phyloP scores from a whole-genome alignment of 2,888 invertebrate genomes.

The Ametastegia equiseti region DNA sequence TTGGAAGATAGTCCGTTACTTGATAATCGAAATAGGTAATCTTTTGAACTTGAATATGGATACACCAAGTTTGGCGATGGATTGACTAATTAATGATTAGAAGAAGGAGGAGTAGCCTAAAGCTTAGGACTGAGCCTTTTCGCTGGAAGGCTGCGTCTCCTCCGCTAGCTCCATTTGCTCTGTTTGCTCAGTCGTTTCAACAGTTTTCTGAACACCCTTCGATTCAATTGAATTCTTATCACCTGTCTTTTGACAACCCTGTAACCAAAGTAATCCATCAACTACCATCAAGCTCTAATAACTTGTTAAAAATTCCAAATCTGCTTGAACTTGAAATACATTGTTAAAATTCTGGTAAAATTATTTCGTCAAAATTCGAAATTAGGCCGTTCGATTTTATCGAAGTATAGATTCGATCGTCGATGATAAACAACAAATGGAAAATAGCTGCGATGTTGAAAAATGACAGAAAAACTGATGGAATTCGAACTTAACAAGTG shows the following conservation, averaged over 20 bases:
- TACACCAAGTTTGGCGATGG: not conserved
- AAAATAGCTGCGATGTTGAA: not conserved
- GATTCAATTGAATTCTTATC: conserved; percentile 72
- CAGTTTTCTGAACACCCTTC: conserved; percentile 74
- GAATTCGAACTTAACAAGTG: not conserved
- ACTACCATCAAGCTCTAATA: conserved; percentile 28
- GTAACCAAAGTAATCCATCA: conserved; percentile 72
- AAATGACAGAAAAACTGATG: not conserved
- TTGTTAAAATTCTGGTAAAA: not conserved
- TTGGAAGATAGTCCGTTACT: not conserved
- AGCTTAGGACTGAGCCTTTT: conserved; percentile 75
- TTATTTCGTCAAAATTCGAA: not conserved
- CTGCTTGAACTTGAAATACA: not conserved
- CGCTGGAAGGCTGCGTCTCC: conserved; percentile 74
- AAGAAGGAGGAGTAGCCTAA: conserved; percentile 72
- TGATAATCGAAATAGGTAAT: not conserved
- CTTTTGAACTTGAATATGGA: not conserved
- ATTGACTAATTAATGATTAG: conserved; percentile 35
- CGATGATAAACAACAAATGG: not conserved
- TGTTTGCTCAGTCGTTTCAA: conserved; percentile 71
- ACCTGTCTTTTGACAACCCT: conserved; percentile 73
- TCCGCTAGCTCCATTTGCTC: conserved; percentile 71
- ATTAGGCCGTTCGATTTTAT: not conserved
- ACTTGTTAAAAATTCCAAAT: conserved; percentile 13
- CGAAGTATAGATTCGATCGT: not conserved